A percentile compares a stretch with the other conserved stretches of the same genome.
Conservation (phyloP, 2,113 vertebrate species). For the Alaudala cheleensis region DNA sequence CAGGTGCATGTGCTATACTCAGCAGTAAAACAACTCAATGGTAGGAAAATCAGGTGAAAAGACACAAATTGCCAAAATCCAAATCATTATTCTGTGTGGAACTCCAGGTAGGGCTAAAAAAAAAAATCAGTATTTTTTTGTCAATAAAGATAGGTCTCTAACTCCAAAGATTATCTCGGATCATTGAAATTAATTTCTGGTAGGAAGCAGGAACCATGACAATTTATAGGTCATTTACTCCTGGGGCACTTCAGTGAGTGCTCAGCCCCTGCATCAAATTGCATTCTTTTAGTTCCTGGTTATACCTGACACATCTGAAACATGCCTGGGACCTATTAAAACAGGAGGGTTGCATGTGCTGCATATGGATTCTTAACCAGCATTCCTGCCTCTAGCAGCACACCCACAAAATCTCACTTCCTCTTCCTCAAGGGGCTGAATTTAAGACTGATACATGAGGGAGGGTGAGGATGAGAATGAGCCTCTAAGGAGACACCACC, state of each 20-base stretch:
- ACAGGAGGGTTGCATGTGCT: background rate
- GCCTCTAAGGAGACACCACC: background rate
- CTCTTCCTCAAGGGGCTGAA: background rate
- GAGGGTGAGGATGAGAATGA: background rate
- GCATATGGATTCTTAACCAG: background rate
- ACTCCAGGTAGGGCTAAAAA: background rate
- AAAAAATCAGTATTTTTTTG: background rate
- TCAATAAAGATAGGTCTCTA: background rate
- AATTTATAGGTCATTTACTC: background rate
- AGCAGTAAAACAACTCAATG: background rate
- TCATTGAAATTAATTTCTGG: background rate
- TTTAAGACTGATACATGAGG: background rate
- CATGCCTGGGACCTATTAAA: background rate
- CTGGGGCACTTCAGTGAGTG: background rate
- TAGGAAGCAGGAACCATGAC: background rate
- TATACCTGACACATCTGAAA: background rate
- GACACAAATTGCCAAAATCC: background rate
- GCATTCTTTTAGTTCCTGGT: constrained; percentile 1
- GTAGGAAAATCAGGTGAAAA: background rate
- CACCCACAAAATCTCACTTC: background rate
- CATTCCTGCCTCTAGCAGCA: background rate
- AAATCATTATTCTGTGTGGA: background rate
- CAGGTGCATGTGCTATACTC: background rate
- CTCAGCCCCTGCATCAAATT: background rate
- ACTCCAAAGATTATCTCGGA: background rate